Evolutionary conservation across 2,797 vertebrate species (phyloP), one percentile per base, ranked within the genome.

Genomic region (Vultur gryphus): DNA sequence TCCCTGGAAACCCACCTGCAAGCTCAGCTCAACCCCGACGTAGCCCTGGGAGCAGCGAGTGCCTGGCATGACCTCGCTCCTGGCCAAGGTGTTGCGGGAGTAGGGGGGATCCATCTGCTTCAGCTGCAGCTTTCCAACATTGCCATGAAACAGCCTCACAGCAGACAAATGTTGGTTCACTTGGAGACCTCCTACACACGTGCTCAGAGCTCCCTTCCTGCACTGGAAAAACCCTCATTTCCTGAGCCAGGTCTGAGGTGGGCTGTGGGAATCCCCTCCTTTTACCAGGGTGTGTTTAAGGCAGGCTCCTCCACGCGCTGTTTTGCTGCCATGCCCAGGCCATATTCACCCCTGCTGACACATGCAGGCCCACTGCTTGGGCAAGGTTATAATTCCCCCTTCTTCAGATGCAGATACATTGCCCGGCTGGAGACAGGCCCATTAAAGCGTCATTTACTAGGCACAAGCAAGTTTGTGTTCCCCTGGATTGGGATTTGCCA

Each of bases 401-500:
- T 95, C 54, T 87, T 51, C 73, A 71, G 61, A 80, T 16, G 52
- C 87, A 62, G 82, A 71, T 44, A 37, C 49, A 13, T 73, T 37
- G 78, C 87, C 72, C 0, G 0, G 65, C 90, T 94, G 90, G 83
- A 94, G 69, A 71, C 4, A 2, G 61, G 80, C 87, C 84, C 69
- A 51, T 91, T 88, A 90, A 85, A 89, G 79, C 64, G 64, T 80
- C 85, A 71, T 90, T 95, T 78, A 81, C 39, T 35, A 73, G 83
- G 80, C 93, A 95, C 96, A 93, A 88, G 72, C 0, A 19, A 78
- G 80, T 96, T 94, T 93, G 91, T 95, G 83, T 96, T 95, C 76
- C 66, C 76, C 66, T 61, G 93, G 77, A 86, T 54, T 84, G 85
- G 66, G 90, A 90, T 94, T 91, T 96, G 95, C 96, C 95, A 95